Evolutionary conservation across 92 coral and sea anemone species (phyloP), one percentile per base, ranked within the genome.

Genomic region (Meandrina meandrites): DNA sequence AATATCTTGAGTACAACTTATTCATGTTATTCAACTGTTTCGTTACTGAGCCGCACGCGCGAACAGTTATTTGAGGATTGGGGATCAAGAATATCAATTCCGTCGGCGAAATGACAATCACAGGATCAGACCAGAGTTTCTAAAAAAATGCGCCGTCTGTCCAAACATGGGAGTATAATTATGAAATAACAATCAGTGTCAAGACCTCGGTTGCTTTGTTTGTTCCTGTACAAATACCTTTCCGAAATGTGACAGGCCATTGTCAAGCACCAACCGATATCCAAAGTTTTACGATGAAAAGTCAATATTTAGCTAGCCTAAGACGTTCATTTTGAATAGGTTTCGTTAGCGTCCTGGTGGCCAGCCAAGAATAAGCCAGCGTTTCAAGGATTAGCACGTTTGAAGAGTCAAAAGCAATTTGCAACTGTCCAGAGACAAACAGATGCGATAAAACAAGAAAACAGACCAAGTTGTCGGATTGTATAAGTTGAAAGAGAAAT

Each of bases 141-240:
- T 31, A 54, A 42, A 32, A 21, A 28, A 22, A 6, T 40, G 54
- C 58, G 75, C 76, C 76, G 60, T 64, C 85, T 42, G 28, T 81
- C 85, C 67, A 67, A 81, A 30, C 32, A 79, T 32, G 51, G 35
- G 10, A 22, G 51, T 64, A 0, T 60, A 81, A 81, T 81, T 62
- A 66, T 81, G 75, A 81, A 81, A 81, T 64, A 81, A 64, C 85
- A 81, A 81, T 67, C 58, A 66, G 28, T 66, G 75, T 81, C 76
- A 81, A 81, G 85, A 81, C 85, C 85, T 81, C 85, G 57, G 85
- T n/a, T 27, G 76, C 50, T 47, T 81, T 81, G 85, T 66, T 81
- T 67, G 85, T 37, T 64, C 85, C 35, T 66, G 75, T 67, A 27
- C 50, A 64, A 81, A 80, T 80, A 64, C 51, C 85, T 67, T 24